phyloP scores from a whole-genome alignment of 2,888 invertebrate genomes.

The Celastrina argiolus region DNA sequence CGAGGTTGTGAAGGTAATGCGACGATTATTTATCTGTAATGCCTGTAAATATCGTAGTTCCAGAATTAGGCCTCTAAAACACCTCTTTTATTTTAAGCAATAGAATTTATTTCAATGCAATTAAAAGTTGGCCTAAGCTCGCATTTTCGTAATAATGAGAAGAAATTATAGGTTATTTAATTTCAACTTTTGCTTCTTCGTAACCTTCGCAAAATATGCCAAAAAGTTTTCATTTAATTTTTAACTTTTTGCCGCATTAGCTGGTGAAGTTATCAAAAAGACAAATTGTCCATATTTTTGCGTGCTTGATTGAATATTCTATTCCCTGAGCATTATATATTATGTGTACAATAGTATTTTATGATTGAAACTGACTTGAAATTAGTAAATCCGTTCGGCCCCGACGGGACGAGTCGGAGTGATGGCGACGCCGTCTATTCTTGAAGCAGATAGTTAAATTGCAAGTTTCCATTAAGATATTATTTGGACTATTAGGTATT shows the following conservation, averaged over 20 bases:
- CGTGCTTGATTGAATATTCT: not conserved
- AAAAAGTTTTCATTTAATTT: not conserved
- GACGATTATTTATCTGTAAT: too few relatives aligned
- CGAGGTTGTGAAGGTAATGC: too few relatives aligned
- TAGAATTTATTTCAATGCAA: not conserved
- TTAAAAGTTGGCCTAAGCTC: not conserved
- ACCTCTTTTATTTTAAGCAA: not conserved
- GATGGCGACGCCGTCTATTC: slow-evolving; percentile 34
- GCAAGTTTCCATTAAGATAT: slow-evolving; percentile 29
- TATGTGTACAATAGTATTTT: slow-evolving; percentile 21
- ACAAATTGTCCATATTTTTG: not conserved
- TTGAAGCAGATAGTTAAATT: slow-evolving; percentile 36
- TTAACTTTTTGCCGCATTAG: not conserved
- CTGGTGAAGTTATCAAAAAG: not conserved
- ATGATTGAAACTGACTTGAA: slow-evolving; percentile 32
- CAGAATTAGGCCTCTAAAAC: too few relatives aligned
- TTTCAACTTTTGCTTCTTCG: not conserved
- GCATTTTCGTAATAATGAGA: not conserved
- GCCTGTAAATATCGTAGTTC: too few relatives aligned
- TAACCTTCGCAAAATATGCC: not conserved
- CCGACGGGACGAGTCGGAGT: slow-evolving; percentile 30
- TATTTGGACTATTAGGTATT: not conserved
- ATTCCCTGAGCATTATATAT: not conserved
- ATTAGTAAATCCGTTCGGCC: slow-evolving; percentile 39
- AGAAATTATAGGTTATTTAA: not conserved